A percentile compares a stretch with the other conserved stretches of the same genome.
Conservation (phyloP, 2,797 vertebrate species). For the Botia almorhae region DNA sequence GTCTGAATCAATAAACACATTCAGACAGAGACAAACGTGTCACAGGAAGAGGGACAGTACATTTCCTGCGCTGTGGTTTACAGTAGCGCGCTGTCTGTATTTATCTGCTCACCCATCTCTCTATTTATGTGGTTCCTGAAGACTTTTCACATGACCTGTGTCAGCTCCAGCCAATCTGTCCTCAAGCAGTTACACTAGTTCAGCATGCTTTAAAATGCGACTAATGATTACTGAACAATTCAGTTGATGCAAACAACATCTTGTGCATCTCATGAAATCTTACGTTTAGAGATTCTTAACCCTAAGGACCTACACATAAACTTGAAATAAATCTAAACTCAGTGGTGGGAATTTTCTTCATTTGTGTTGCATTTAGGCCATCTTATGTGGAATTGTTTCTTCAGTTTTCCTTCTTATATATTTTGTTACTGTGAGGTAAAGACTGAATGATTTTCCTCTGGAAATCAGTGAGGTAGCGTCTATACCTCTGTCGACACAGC, state of each 20-base stretch:
- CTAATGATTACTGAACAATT: not conserved
- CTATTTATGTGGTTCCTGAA: not conserved
- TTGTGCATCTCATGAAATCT: no score
- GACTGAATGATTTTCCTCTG: no score
- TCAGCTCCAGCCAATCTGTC: not conserved
- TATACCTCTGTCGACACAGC: not conserved
- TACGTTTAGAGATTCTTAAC: no score
- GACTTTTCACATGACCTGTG: not conserved
- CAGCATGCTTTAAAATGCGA: not conserved
- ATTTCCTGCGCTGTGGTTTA: slow-evolving; percentile 48
- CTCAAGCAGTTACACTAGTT: not conserved
- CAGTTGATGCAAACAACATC: not conserved
- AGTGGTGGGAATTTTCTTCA: no score
- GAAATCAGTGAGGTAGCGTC: not conserved
- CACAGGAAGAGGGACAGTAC: slow-evolving; percentile 53
- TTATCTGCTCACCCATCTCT: not conserved
- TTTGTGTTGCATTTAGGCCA: no score
- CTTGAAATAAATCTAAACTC: no score
- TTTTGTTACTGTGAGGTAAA: no score
- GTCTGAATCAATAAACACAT: slow-evolving; percentile 76
- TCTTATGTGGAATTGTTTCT: no score
- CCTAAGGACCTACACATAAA: no score
- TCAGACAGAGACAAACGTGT: slow-evolving; percentile 69
- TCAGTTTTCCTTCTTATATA: no score
- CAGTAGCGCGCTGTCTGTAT: slow-evolving; percentile 29